Evolutionary conservation across 1,140 invertebrate species (phyloP).

Genomic region (Medauroidea extradentata): DNA sequence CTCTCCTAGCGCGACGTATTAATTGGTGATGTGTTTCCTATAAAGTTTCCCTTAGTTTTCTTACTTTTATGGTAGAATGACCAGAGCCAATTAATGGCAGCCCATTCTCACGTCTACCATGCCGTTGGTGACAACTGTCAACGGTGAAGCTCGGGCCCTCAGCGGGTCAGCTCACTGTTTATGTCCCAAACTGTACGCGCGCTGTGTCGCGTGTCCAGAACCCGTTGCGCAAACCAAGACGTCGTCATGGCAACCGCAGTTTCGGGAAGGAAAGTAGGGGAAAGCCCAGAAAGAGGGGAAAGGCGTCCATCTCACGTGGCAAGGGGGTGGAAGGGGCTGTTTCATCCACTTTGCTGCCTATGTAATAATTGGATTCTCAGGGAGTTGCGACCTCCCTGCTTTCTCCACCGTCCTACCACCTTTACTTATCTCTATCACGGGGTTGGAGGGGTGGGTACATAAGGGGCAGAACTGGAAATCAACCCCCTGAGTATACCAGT

Average conservation of each 20-base stretch:
- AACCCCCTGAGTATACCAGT: too few species aligned
- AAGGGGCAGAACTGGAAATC: too few species aligned
- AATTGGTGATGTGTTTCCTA: too few species aligned
- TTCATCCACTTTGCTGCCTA: conserved; percentile 14
- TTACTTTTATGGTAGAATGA: too few species aligned
- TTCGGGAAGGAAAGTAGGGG: not conserved
- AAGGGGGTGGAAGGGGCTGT: not conserved
- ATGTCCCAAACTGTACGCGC: not conserved
- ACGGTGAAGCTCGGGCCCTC: too few species aligned
- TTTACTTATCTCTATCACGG: conserved; percentile 13
- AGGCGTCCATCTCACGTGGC: too few species aligned
- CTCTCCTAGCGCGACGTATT: too few species aligned
- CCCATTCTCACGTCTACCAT: too few species aligned
- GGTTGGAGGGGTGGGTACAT: not conserved
- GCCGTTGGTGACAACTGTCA: too few species aligned
- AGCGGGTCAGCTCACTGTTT: too few species aligned
- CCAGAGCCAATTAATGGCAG: too few species aligned
- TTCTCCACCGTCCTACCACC: not conserved
- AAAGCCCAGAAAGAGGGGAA: not conserved
- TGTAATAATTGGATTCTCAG: conserved; percentile 13
- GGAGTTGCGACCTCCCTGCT: not conserved
- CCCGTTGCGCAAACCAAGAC: not conserved
- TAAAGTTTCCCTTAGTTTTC: too few species aligned
- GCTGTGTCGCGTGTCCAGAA: conserved; percentile 2
- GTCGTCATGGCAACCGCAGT: conserved; percentile 8